These are phyloP conservation scores for Xyrichtys novacula DNA, from an alignment of 2,797 vertebrate genomes.

Conservation along the genomic window DNA sequence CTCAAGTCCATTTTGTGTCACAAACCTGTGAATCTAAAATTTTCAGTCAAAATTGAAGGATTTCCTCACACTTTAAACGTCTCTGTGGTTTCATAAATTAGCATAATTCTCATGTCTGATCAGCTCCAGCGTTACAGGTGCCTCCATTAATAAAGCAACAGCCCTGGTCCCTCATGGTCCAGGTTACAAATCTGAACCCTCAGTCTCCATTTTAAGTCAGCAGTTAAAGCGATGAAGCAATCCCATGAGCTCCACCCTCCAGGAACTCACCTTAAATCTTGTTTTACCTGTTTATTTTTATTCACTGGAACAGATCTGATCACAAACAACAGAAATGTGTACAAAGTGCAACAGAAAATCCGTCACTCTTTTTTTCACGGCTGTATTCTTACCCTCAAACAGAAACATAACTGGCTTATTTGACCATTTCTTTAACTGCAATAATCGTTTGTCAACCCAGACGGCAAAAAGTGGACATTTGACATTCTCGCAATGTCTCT, in stretches of 20 bases:
- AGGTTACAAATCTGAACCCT: neutral
- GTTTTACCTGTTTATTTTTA: constrained; percentile 43
- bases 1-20: constrained; percentile 15
- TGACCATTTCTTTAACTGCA: neutral
- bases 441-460: too few species aligned
- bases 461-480: too few species aligned
- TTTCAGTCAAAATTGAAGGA: neutral
- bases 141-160: neutral
- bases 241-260: constrained; percentile 8
- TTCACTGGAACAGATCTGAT: neutral
- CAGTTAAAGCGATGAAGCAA: neutral
- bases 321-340: neutral
- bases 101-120: neutral
- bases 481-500: too few species aligned
- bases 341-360: neutral
- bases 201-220: neutral
- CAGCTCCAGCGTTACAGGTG: neutral
- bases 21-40: constrained; percentile 6
- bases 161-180: too few species aligned
- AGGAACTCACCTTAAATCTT: neutral
- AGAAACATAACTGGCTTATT: neutral
- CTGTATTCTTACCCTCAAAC: neutral
- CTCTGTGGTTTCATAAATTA: neutral
- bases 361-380: too few species aligned
- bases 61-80: neutral